These are phyloP conservation scores for Eristalis pertinax DNA, from an alignment of 2,888 invertebrate genomes.

Conservation along the genomic window DNA sequence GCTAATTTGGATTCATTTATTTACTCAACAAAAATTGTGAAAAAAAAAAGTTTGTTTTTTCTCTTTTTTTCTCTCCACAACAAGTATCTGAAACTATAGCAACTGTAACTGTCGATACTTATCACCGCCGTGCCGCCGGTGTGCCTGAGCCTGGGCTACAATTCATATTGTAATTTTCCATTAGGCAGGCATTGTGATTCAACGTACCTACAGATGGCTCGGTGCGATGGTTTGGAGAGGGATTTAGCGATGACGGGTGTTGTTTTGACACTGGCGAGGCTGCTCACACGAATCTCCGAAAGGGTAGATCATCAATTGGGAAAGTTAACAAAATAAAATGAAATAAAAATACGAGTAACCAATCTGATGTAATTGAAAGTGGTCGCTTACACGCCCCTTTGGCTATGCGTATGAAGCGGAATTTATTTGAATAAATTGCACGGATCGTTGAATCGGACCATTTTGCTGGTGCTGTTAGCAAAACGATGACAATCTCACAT, in stretches of 20 bases:
- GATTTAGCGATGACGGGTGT: conserved; percentile 32
- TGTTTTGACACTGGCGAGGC: conserved; percentile 48
- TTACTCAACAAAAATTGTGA: conserved; percentile 52
- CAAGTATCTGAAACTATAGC: neutral
- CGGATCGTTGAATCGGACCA: conserved; percentile 20
- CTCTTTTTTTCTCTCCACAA: neutral
- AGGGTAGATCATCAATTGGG: conserved; percentile 23
- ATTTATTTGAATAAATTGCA: conserved; percentile 54
- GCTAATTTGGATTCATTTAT: conserved; percentile 62
- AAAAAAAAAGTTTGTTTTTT: conserved; percentile 23
- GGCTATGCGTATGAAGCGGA: conserved; percentile 1
- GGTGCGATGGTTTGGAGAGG: conserved; percentile 6
- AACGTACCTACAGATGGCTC: conserved; percentile 2
- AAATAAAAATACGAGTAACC: neutral
- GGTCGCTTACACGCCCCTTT: conserved; percentile 44
- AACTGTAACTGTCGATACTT: neutral
- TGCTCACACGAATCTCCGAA: neutral
- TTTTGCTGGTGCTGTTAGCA: neutral
- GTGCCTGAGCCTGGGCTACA: conserved; percentile 5
- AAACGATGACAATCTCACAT: conserved; percentile 7
- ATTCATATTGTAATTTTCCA: conserved; percentile 66
- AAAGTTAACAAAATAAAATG: neutral
- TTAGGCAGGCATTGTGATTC: conserved; percentile 46
- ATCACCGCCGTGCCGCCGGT: neutral
- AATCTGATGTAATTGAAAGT: conserved; percentile 41